Evolutionary conservation across 1,140 invertebrate genomes (phyloP), one percentile per base, ranked within the genome.

Genomic region (Doryteuthis pealeii): DNA sequence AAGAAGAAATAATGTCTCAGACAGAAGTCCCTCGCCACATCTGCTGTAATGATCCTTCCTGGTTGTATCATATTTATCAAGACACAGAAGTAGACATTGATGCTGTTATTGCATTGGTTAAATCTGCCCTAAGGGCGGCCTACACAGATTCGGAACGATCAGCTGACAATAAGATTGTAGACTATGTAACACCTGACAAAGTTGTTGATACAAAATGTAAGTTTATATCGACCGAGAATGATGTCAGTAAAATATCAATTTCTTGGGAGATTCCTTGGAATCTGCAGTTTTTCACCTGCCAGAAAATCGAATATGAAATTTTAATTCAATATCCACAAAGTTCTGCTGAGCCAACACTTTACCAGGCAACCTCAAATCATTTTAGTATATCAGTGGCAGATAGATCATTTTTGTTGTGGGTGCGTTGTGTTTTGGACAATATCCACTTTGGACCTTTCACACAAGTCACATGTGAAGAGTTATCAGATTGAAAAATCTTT

Each of bases 41-140:
- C 35, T 91, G 90, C 77, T 91, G 90, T 78, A 78, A 86, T 72
- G 84, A 90, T 78, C 89, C 90, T 8, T 85, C 84, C 12, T 91
- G 90, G 88, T 77, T 91, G 62, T 90, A 86, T 81, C 82, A 89
- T 74, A 90, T 90, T 74, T 90, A 90, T 79, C 90, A 91, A 79
- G 90, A 91, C 80, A 91, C 90, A 22, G 33, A 80, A 35, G 87
- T 90, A 0, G 84, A 89, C 77, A 74, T 88, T 8, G 26, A 45
- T n/a, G 72, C 77, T 14, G 79, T 90, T 28, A 45, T 79, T 4
- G 45, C 73, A 22, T 49, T 85, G n/a, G 62, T 79, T 26, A 62
- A 62, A 54, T 18, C n/a, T 49, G 77, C 78, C 35, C 22, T 82
- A 35, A 67, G 68, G 4, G 54, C 77, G 58, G 43, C 66, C 14